These are phyloP conservation scores for Vultur gryphus DNA, from an alignment of 2,797 vertebrate species.

Conservation along the genomic window DNA sequence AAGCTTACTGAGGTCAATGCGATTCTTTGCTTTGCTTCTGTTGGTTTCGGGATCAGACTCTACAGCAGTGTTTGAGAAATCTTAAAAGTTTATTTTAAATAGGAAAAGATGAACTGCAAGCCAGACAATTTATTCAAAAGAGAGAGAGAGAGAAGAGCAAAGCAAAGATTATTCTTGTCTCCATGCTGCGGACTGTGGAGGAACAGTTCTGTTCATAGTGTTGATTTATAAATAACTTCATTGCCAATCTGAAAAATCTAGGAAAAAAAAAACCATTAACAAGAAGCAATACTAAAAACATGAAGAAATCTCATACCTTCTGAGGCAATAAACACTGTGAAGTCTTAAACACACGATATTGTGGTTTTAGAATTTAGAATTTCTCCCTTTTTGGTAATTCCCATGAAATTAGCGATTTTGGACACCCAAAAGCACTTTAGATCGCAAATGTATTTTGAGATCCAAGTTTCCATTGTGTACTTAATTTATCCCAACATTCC, in stretches of 20 bases:
- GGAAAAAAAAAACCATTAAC: not conserved
- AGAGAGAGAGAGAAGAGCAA: not conserved
- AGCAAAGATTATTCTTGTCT: not conserved
- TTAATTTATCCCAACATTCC: not conserved
- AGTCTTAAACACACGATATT: not conserved
- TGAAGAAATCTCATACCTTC: not conserved
- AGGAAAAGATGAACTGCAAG: not conserved
- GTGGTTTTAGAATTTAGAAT: not conserved
- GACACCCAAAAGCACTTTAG: not conserved
- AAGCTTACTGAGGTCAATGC: not conserved
- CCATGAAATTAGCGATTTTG: not conserved
- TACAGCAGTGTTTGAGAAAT: not conserved
- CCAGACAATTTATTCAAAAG: not conserved
- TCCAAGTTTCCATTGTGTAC: not conserved
- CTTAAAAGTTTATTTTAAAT: slow-evolving; percentile 8
- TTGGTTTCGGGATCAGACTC: not conserved
- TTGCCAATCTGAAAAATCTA: not conserved
- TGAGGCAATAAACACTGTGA: not conserved
- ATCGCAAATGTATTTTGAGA: not conserved
- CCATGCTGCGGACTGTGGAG: not conserved
- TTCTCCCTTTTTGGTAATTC: not conserved
- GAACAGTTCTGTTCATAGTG: not conserved
- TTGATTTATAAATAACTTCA: not conserved
- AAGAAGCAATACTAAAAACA: not conserved
- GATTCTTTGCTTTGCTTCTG: slow-evolving; percentile 15